Evolutionary conservation across 2,113 vertebrate species (phyloP).

Genomic region (Apistogramma diplotaenia): DNA sequence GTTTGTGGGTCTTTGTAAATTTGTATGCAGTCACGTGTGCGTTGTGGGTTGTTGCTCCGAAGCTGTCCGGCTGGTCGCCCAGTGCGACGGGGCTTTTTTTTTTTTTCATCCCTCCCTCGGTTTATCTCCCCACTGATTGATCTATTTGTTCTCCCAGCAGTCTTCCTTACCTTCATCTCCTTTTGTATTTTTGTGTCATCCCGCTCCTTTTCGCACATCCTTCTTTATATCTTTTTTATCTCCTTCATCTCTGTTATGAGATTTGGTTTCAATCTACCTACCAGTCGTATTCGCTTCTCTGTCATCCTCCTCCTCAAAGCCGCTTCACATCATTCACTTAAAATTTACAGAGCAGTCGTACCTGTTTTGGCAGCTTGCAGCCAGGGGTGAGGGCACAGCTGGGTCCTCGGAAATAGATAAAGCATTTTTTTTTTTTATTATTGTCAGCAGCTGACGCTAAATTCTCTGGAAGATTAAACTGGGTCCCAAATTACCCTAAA

Average conservation of each 20-base stretch:
- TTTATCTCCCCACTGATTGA: background rate
- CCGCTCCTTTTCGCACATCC: background rate
- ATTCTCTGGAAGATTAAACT: conserved; percentile 29
- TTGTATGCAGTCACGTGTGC: background rate
- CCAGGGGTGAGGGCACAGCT: conserved; percentile 6
- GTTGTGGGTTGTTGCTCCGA: background rate
- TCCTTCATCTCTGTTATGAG: background rate
- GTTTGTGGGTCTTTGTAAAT: background rate
- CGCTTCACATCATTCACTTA: background rate
- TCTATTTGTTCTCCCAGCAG: background rate
- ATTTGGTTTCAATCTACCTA: background rate
- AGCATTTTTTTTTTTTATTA: conserved; percentile 1
- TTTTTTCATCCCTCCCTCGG: background rate
- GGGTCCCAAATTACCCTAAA: conserved; percentile 50
- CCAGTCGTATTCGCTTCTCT: background rate
- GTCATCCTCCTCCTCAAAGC: background rate
- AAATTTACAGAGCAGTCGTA: background rate
- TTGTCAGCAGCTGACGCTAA: conserved; percentile 41
- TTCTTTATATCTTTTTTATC: background rate
- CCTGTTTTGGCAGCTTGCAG: conserved; percentile 11
- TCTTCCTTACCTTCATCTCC: background rate
- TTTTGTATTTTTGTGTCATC: background rate
- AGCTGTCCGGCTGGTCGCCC: background rate
- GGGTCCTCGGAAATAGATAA: conserved; percentile 6
- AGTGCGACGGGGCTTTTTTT: background rate